These are phyloP conservation scores for Reticulitermes lucifugus DNA, from an alignment of 2,888 invertebrate genomes.

Conservation along the genomic window DNA sequence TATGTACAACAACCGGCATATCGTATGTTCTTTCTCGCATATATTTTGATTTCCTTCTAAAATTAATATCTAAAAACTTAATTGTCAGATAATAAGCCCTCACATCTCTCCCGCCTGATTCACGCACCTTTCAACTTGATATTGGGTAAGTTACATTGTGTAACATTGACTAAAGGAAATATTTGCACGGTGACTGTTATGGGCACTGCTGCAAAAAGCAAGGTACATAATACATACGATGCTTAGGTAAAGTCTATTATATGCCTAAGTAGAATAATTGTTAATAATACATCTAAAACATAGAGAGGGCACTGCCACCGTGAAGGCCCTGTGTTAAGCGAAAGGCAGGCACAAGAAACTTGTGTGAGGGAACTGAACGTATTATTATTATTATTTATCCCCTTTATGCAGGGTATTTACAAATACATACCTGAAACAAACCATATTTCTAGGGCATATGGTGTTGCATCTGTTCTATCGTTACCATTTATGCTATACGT, in stretches of 20 bases:
- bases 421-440: no score
- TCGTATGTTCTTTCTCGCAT: background rate
- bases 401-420: no score
- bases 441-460: no score
- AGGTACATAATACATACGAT: background rate
- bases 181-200: constrained; percentile 6
- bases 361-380: no score
- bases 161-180: constrained; percentile 11
- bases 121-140: background rate
- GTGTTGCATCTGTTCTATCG: no score
- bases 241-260: background rate
- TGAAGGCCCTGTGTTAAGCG: no score
- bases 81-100: constrained; percentile 18
- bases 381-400: no score
- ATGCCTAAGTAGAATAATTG: background rate
- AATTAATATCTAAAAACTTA: constrained; percentile 17
- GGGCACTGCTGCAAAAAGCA: background rate
- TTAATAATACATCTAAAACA: no score
- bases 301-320: no score
- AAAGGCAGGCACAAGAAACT: no score
- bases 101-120: background rate
- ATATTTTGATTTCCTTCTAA: background rate
- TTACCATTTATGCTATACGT: no score
- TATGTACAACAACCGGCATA: background rate
- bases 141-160: background rate